phyloP scores from a whole-genome alignment of 2,113 vertebrate genomes.

The Synodontis membranacea region DNA sequence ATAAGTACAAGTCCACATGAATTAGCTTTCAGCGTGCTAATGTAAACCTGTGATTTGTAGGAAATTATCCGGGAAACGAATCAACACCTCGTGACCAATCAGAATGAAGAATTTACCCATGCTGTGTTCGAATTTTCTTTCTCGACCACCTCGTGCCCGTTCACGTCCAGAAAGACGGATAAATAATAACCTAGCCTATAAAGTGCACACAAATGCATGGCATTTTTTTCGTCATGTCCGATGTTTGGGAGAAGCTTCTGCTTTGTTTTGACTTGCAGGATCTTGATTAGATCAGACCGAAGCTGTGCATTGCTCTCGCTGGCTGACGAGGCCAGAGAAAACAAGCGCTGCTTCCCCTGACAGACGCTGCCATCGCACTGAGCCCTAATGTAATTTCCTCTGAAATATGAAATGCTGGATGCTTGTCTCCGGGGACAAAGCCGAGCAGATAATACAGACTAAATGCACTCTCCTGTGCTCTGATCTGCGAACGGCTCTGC shows the following conservation, averaged over 20 bases:
- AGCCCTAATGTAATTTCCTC: constrained; percentile 72
- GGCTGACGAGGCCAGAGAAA: constrained; percentile 66
- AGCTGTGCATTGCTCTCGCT: constrained; percentile 55
- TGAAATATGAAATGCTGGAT: constrained; percentile 72
- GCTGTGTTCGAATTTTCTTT: not conserved
- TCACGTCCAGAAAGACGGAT: constrained; percentile 23
- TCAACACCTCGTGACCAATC: not conserved
- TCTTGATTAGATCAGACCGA: constrained; percentile 70
- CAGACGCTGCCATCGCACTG: constrained; percentile 59
- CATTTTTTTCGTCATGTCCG: not conserved
- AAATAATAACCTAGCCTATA: not conserved
- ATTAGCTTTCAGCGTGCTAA: not conserved
- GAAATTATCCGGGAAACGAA: too few relatives aligned
- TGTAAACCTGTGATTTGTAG: not conserved
- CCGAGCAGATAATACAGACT: constrained; percentile 60
- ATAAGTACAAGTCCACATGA: not conserved
- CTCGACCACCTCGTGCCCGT: not conserved
- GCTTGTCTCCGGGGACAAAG: constrained; percentile 63
- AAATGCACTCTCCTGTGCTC: constrained; percentile 44
- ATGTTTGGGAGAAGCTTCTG: constrained; percentile 61
- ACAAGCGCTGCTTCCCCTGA: constrained; percentile 65
- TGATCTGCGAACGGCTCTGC: constrained; percentile 5
- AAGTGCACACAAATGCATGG: not conserved
- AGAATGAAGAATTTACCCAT: not conserved
- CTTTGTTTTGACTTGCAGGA: constrained; percentile 67